Evolutionary conservation across 2,888 invertebrate species (phyloP).

Genomic region (Altica lythri): DNA sequence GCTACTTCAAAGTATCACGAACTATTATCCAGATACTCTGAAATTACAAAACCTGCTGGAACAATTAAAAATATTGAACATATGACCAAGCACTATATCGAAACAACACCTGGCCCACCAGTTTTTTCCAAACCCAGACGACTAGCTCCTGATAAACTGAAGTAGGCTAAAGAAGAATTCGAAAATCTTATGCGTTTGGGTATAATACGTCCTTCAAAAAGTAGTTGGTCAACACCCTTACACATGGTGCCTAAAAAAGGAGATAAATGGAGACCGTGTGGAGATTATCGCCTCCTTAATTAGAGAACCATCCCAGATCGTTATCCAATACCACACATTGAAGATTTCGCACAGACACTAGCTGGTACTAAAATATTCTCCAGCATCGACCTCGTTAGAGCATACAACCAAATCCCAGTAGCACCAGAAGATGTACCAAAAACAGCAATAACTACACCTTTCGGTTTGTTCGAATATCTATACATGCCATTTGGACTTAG

Average conservation of each 20-base stretch:
- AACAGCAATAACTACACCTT: slow-evolving; percentile 4
- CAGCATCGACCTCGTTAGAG: slow-evolving; percentile 38
- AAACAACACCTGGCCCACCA: slow-evolving; percentile 5
- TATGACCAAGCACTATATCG: neutral
- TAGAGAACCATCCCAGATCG: too few species aligned
- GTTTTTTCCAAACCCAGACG: slow-evolving; percentile 3
- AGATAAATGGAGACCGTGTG: slow-evolving; percentile 7
- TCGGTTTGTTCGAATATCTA: too few species aligned
- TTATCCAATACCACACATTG: slow-evolving; percentile 44
- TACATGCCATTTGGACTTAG: too few species aligned
- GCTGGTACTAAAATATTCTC: slow-evolving; percentile 41
- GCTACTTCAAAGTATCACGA: too few species aligned
- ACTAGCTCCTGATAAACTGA: slow-evolving; percentile 2
- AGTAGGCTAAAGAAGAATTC: slow-evolving; percentile 3
- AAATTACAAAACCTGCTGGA: neutral
- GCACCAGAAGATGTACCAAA: slow-evolving; percentile 9
- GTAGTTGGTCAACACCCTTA: slow-evolving; percentile 6
- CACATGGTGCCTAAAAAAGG: slow-evolving; percentile 3
- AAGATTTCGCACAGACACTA: slow-evolving; percentile 45
- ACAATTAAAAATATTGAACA: neutral
- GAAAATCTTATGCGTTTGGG: slow-evolving; percentile 3
- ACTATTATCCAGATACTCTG: too few species aligned
- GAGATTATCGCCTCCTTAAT: too few species aligned
- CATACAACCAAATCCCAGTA: too few species aligned
- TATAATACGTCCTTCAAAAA: slow-evolving; percentile 10